Conservation (phyloP, 2,888 invertebrate species). For the Folsomia candida region DNA sequence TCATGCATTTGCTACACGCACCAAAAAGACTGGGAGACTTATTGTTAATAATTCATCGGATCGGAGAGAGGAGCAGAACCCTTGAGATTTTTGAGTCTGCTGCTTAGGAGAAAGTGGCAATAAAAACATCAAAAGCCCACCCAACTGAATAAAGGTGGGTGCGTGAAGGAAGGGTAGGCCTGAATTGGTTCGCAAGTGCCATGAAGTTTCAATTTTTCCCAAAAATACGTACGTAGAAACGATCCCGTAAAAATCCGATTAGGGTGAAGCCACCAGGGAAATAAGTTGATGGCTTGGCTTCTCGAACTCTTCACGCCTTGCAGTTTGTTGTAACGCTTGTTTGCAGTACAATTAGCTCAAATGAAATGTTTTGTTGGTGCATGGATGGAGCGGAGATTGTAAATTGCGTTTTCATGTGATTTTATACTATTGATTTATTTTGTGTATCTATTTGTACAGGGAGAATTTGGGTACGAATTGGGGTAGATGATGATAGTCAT, state of each 20-base stretch:
- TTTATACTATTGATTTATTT: too few relatives aligned
- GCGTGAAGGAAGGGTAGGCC: not conserved
- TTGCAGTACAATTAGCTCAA: too few relatives aligned
- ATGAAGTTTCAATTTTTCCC: conserved; percentile 6
- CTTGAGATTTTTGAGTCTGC: not conserved
- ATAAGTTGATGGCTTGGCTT: conserved; percentile 38
- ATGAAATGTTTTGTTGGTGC: too few relatives aligned
- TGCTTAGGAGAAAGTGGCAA: not conserved
- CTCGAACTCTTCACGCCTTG: not conserved
- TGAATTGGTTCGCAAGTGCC: not conserved
- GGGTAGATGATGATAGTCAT: too few relatives aligned
- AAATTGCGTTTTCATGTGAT: too few relatives aligned
- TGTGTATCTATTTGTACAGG: too few relatives aligned
- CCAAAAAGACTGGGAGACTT: too few relatives aligned
- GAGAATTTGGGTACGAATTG: too few relatives aligned
- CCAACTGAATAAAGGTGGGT: not conserved
- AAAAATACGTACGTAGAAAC: not conserved
- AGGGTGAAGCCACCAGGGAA: conserved; percentile 36
- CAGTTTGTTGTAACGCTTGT: not conserved
- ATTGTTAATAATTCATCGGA: not conserved
- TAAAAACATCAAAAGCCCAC: not conserved
- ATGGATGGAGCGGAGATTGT: too few relatives aligned
- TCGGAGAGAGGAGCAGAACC: not conserved
- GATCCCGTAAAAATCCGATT: conserved; percentile 21
- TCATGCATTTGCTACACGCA: not conserved